Evolutionary conservation across 2,113 vertebrate species (phyloP), one percentile per base, ranked within the genome.

Genomic region (Oxyruncus cristatus): DNA sequence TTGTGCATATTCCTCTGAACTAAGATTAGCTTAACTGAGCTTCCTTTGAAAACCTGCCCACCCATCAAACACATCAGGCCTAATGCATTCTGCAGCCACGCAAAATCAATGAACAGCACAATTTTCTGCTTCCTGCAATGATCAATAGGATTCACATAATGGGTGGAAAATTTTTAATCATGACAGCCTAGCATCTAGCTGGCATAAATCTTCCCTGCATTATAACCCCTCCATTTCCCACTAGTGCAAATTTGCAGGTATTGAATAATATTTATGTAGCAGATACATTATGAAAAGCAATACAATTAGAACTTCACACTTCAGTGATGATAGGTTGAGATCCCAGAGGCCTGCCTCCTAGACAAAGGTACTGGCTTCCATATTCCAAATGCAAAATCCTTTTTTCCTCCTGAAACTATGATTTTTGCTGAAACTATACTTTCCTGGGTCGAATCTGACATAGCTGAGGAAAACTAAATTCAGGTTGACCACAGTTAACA

Each of bases 101-200:
- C 97, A 97, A 97, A 98, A 98, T 98, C 98, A 98, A 98, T 98
- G 97, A 98, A 92, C 97, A 97, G 89, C 97, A 97, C 96, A 96
- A 96, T 98, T 97, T 97, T 98, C 97, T 96, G 95, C 97, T 98
- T 98, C 97, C 97, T 98, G 97, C 77, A 88, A 92, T 97, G 96
- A 98, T 98, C 98, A 98, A 98, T 98, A 98, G 95, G 92, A 97
- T 96, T 95, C 96, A 95, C 95, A 97, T 97, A 98, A 98, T 97
- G 97, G 96, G 94, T 97, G 91, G 97, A 98, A 98, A 98, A 93
- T 97, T 96, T 98, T 98, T 98, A 98, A 98, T 98, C 92, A 37
- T 97, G 97, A 98, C 97, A 98, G 96, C 92, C 94, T 89, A 94
- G 94, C 95, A 93, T 92, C 94, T 96, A 96, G 85, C 90, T 33